Percentiles rank a stretch among this genome's conserved stretches.
phyloP scores from a whole-genome alignment of 2,888 invertebrate species.

The Odontocolon sp. region DNA sequence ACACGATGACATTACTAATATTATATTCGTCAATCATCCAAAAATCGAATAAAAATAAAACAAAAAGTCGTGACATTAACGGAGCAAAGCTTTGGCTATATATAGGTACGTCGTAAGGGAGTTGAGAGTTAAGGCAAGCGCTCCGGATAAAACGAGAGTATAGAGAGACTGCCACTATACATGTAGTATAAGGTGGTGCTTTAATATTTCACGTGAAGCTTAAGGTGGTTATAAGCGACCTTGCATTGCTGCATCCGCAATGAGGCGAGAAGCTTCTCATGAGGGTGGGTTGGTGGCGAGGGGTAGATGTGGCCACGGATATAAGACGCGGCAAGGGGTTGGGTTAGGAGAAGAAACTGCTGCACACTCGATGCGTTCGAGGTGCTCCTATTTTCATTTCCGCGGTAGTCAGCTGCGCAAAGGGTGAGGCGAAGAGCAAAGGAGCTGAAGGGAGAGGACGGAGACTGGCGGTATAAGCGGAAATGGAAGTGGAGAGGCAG shows the following conservation, averaged over 20 bases:
- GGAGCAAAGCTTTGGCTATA: constrained; percentile 35
- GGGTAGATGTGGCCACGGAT: constrained; percentile 10
- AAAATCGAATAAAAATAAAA: not conserved
- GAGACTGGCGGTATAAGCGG: constrained; percentile 54
- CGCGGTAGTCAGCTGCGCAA: constrained; percentile 60
- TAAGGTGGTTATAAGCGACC: constrained; percentile 69
- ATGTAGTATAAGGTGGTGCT: constrained; percentile 60
- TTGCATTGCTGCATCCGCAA: constrained; percentile 72
- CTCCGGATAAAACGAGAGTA: constrained; percentile 49
- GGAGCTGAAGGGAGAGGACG: constrained; percentile 28
- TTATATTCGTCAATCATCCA: not conserved
- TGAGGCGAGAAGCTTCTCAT: constrained; percentile 64
- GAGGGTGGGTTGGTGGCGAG: constrained; percentile 42
- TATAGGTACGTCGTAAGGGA: constrained; percentile 31
- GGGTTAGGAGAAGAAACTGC: constrained; percentile 41
- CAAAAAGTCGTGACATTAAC: constrained; percentile 4
- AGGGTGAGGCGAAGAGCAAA: constrained; percentile 29
- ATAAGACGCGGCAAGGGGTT: constrained; percentile 26
- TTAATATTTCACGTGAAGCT: constrained; percentile 72
- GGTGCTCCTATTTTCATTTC: constrained; percentile 67
- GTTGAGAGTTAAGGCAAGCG: constrained; percentile 33
- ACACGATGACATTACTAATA: not conserved
- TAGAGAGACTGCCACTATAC: constrained; percentile 21
- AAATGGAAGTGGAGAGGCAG: constrained; percentile 57
- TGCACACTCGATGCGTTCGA: constrained; percentile 65